Evolutionary conservation across 2,113 vertebrate species (phyloP).

Genomic region (Daphoenositta chrysoptera): DNA sequence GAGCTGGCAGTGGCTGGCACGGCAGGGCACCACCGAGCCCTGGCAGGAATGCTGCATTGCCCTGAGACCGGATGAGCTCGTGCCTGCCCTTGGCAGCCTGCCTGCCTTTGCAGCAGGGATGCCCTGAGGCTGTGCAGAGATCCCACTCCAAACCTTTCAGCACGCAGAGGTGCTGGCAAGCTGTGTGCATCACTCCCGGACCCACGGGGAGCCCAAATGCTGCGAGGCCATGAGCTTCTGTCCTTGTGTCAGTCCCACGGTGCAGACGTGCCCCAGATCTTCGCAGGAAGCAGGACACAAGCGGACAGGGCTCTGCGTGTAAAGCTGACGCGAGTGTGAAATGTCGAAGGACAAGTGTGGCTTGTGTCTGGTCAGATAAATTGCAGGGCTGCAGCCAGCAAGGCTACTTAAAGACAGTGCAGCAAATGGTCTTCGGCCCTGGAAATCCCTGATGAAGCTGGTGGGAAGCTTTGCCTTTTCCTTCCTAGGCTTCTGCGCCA

Average conservation of each 20-base stretch:
- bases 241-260: fast-evolving
- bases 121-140: background rate
- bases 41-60: background rate
- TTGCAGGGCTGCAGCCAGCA: background rate
- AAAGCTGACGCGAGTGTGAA: background rate
- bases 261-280: background rate
- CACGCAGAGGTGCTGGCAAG: background rate
- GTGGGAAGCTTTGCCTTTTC: background rate
- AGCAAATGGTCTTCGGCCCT: background rate
- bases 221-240: background rate
- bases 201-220: background rate
- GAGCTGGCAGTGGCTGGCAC: background rate
- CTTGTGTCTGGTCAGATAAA: background rate
- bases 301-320: fast-evolving
- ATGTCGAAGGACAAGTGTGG: background rate
- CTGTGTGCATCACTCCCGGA: background rate
- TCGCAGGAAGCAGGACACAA: background rate
- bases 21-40: background rate
- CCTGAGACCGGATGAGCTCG: background rate
- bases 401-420: background rate
- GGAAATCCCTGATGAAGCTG: background rate
- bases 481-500: fast-evolving
- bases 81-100: conserved; percentile 14
- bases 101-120: background rate
- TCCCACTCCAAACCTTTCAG: background rate